Base-by-base conservation (phyloP, 2,797 vertebrate genomes). In the Danio tinwini region DNA sequence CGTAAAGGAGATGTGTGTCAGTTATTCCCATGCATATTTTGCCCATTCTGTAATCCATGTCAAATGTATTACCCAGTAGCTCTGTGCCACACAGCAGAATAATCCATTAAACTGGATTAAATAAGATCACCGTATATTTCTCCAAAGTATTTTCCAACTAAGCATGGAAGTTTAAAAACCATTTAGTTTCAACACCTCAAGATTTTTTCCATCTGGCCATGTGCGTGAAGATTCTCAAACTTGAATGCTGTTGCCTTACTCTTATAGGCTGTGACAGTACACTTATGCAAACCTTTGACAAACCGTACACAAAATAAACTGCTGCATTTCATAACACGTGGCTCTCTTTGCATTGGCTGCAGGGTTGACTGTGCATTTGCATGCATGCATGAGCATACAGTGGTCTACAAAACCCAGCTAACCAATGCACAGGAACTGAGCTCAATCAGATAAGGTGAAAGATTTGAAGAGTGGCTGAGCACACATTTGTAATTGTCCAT, bases 31-130 rank as follows among this genome's bases (percentile, higher is more conserved):
- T 55, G 44, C 45, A 69, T 83, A 74, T 70, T 75, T 49, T 4
- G 17, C 39, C 79, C 45, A 87, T 82, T 74, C 16, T 50, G 56
- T 59, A 83, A 82, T 81, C 64, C 63, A 39, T 0, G 65, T 78
- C 49, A 81, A 53, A 65, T 50, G 49, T 19, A 56, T 81, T 74
- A 78, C 16, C 71, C 44, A 81, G 55, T 56, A 11, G 5, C 19
- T 76, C 45, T 65, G 10, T 76, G 64, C 59, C 13, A 67, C 19
- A 77, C 50, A 2, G 47, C 47, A 47, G 55, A 59, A 47, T 73
- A 29, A 47, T 37, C 42, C 42, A 59, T 44, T 11, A 19, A 55
- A 40, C 40, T 14, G 39, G 10, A 56, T 37, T 58, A 39, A 72
- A 73, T 47, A 19, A 58, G 40, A 58, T 45, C 17, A 71, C 17